Evolutionary conservation across 1,140 invertebrate genomes (phyloP).

Genomic region (Paramacrobiotus metropolitanus): DNA sequence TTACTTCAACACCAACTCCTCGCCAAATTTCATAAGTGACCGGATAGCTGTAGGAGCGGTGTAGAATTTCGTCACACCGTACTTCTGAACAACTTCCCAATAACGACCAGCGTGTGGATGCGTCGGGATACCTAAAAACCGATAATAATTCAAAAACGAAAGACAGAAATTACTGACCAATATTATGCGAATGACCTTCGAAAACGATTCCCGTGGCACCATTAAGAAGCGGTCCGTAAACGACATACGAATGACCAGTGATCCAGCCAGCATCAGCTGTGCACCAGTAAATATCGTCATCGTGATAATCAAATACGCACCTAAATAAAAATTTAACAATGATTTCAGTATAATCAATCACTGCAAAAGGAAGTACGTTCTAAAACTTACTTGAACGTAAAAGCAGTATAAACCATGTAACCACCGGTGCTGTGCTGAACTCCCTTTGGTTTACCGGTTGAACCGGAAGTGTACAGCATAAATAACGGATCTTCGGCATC

Average conservation of each 20-base stretch:
- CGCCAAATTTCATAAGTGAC: constrained; percentile 65
- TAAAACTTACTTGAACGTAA: constrained; percentile 18
- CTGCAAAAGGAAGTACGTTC: constrained; percentile 19
- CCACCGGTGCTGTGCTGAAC: constrained; percentile 79
- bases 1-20: constrained; percentile 31
- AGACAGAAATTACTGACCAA: constrained; percentile 4
- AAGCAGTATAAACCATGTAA: constrained; percentile 55
- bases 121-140: constrained; percentile 92
- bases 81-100: constrained; percentile 78
- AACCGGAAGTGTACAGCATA: constrained; percentile 63
- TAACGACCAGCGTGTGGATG: constrained; percentile 51
- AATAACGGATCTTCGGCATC: constrained; percentile 81
- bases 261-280: constrained; percentile 99
- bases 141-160: constrained; percentile 3
- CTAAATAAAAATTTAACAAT: too few relatives aligned
- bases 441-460: constrained; percentile 53
- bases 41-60: constrained; percentile 93
- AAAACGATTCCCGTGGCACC: constrained; percentile 53
- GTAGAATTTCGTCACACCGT: constrained; percentile 86
- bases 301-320: constrained; percentile 81
- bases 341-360: too few relatives aligned
- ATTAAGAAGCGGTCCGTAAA: constrained; percentile 79
- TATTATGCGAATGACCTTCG: not conserved
- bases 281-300: constrained; percentile 79
- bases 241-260: constrained; percentile 83